Evolutionary conservation across 1,140 invertebrate species (phyloP).

Genomic region (Eumeta japonica): DNA sequence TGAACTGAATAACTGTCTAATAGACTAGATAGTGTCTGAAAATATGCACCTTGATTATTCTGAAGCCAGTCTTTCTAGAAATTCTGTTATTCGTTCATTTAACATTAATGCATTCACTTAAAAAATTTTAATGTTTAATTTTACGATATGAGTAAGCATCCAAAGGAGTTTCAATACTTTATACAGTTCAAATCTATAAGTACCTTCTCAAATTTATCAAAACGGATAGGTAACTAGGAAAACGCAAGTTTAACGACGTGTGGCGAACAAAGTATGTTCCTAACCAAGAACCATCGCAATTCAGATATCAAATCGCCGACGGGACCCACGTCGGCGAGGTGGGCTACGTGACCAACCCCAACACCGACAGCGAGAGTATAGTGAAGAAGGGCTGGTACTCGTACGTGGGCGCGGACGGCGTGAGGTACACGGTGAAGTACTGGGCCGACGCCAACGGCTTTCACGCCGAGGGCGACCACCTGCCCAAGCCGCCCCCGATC

Average conservation of each 20-base stretch:
- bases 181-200: background rate
- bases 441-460: conserved; percentile 63
- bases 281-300: too few relatives aligned
- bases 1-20: too few relatives aligned
- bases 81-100: too few relatives aligned
- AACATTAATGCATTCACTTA: too few relatives aligned
- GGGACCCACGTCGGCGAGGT: conserved; percentile 47
- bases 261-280: too few relatives aligned
- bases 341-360: conserved; percentile 52
- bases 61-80: too few relatives aligned
- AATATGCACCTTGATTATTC: too few relatives aligned
- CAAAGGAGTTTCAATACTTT: background rate
- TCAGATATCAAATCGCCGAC: conserved; percentile 43
- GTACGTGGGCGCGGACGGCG: conserved; percentile 61
- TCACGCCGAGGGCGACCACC: conserved; percentile 69
- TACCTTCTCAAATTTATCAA: background rate
- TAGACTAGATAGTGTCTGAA: too few relatives aligned
- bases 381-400: conserved; percentile 66
- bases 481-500: conserved; percentile 69
- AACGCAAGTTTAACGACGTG: too few relatives aligned
- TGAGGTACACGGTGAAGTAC: conserved; percentile 69
- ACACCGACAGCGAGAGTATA: conserved; percentile 54
- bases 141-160: background rate
- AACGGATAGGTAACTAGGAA: background rate
- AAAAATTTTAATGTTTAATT: too few relatives aligned